These are phyloP conservation scores for Basileuterus tristriatus DNA, from an alignment of 2,797 vertebrate species.

Conservation along the genomic window DNA sequence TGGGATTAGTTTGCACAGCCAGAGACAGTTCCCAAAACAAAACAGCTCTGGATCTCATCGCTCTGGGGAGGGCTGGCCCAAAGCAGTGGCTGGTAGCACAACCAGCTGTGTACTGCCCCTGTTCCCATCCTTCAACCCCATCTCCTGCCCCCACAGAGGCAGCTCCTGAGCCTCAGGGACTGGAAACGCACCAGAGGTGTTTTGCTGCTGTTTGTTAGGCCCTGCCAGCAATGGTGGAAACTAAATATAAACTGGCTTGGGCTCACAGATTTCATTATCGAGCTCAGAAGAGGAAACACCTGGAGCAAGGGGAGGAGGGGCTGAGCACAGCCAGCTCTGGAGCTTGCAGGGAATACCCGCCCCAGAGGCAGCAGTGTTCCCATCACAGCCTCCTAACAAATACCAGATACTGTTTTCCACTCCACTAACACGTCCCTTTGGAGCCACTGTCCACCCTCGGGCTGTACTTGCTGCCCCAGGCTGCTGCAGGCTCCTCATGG, in stretches of 20 bases:
- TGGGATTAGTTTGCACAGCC: not conserved
- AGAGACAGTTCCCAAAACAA: slow-evolving; percentile 23
- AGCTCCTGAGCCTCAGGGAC: not conserved
- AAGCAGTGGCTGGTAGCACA: not conserved
- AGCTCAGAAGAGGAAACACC: slow-evolving; percentile 65
- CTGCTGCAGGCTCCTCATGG: not conserved
- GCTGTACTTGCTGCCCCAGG: not conserved
- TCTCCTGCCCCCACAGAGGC: not conserved
- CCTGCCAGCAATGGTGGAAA: not conserved
- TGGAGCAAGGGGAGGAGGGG: slow-evolving; percentile 35
- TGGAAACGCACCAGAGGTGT: not conserved
- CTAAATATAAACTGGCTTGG: slow-evolving; percentile 48
- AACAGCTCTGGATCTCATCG: not conserved
- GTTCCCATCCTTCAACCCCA: not conserved
- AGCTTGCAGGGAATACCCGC: not conserved
- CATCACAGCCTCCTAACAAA: not conserved
- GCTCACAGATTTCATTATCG: slow-evolving; percentile 33
- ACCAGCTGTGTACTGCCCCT: not conserved
- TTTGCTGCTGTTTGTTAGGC: not conserved
- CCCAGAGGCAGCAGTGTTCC: not conserved
- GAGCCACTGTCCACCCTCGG: not conserved
- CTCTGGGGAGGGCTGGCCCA: not conserved
- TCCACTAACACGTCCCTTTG: rapidly evolving
- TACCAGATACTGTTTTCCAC: not conserved
- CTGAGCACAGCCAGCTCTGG: not conserved